A percentile compares a stretch with the other conserved stretches of the same genome.
Evolutionary conservation across 2,113 vertebrate genomes (phyloP).

Genomic region (Aegotheles bennettii): DNA sequence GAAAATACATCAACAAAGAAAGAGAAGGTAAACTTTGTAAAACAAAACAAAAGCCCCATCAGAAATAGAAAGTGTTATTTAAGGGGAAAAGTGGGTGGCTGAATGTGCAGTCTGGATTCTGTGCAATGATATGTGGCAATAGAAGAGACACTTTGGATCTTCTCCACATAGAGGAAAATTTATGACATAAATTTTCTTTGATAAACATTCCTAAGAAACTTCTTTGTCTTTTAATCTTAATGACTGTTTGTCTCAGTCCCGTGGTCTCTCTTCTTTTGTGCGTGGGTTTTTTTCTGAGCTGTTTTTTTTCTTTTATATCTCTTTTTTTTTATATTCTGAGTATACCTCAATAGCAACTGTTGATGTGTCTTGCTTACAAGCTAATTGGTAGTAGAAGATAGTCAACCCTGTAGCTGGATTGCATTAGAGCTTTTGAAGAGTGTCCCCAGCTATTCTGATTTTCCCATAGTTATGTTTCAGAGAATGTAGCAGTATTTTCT

Average conservation of each 20-base stretch:
- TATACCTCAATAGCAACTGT: neutral
- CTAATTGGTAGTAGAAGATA: neutral
- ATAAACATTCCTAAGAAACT: conserved; percentile 15
- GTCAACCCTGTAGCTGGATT: neutral
- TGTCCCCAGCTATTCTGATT: neutral
- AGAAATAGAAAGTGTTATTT: conserved; percentile 45
- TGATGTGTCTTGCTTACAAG: neutral
- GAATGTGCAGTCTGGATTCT: conserved; percentile 47
- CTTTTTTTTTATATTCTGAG: neutral
- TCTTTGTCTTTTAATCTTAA: conserved; percentile 11
- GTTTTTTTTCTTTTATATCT: neutral
- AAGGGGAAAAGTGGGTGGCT: conserved; percentile 21
- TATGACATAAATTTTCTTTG: conserved; percentile 16
- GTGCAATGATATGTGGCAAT: conserved; percentile 31
- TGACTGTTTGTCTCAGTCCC: neutral
- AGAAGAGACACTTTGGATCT: conserved; percentile 37
- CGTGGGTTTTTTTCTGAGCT: neutral
- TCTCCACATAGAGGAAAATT: conserved; percentile 9
- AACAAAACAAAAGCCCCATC: conserved; percentile 49
- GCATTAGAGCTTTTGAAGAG: neutral
- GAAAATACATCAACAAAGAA: conserved; percentile 64
- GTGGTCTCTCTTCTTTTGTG: neutral
- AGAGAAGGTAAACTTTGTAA: conserved; percentile 59
- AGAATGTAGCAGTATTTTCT: neutral
- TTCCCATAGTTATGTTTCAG: neutral